Base-by-base conservation (phyloP, 2,888 invertebrate genomes). In the Adineta ricciae region DNA sequence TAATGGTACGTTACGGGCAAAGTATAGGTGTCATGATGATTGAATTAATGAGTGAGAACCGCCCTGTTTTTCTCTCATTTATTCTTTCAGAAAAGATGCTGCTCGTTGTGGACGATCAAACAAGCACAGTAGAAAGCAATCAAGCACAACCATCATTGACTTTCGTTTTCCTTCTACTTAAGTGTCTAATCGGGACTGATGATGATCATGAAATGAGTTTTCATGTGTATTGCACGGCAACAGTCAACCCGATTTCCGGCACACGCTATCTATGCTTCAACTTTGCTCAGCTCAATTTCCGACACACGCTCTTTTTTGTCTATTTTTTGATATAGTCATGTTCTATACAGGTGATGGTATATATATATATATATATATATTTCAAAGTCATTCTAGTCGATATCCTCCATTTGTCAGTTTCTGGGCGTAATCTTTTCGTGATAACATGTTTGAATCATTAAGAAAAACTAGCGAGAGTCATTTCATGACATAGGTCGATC, bases 11-110 rank as follows among this genome's bases (percentile, higher is more conserved):
- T 64, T 64, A 64, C 64, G 64, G 64, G 27, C 27, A 64, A 32
- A 64, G 64, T 64, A 64, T 64, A 64, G 64, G 64, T 64, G 64
- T 64, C 64, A 64, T 64, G 32, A 32, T 64, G 64, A 64, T 64
- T 64, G 64, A 64, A 64, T 64, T 64, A 64, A 64, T 64, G 64
- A 64, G 64, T 64, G 64, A 64, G 64, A 64, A 64, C 64, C 64
- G 32, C 64, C 64, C 19, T 64, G 64, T 64, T 64, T 56, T 54
- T 54, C 21, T 64, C 64, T 64, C 64, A 64, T 64, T 64, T 64
- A 64, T 64, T 64, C 64, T 64, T 32, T 32, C 32, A 32, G 32
- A 16, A 64, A 64, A 64, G 64, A 64, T 64, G 64, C 19, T 64
- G 64, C 32, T 64, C 64, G 64, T 46, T 46, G 46, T 64, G 64